Evolutionary conservation across 1,140 invertebrate genomes (phyloP).

Genomic region (Glossosoma conforme): DNA sequence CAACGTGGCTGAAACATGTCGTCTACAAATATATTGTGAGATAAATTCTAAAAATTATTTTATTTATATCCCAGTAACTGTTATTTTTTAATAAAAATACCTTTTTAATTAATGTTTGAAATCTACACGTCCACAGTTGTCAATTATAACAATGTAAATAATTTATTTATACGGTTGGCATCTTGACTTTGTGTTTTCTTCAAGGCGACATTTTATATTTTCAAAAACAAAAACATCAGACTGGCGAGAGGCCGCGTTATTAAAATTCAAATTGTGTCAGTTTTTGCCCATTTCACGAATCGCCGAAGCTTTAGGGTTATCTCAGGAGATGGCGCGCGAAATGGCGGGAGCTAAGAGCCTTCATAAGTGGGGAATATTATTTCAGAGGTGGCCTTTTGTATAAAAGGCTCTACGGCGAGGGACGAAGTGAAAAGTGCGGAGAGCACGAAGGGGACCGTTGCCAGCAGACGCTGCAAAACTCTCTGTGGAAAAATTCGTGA

Average conservation of each 20-base stretch:
- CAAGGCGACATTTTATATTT: too few species aligned
- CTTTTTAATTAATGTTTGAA: too few species aligned
- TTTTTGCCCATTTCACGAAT: not conserved
- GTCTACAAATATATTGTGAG: too few species aligned
- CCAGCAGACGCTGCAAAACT: conserved; percentile 14
- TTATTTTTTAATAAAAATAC: too few species aligned
- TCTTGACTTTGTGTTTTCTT: too few species aligned
- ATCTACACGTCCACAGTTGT: too few species aligned
- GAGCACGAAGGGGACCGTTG: conserved; percentile 13
- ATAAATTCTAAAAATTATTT: too few species aligned
- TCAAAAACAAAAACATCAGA: not conserved
- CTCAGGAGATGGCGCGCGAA: not conserved
- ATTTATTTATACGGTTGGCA: too few species aligned
- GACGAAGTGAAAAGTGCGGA: conserved; percentile 12
- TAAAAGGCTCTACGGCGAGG: conserved; percentile 2
- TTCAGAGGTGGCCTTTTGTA: conserved; percentile 20
- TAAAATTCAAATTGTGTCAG: not conserved
- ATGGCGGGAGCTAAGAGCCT: conserved; percentile 13
- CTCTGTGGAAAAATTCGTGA: too few species aligned
- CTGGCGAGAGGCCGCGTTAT: not conserved
- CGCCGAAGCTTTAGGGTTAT: not conserved
- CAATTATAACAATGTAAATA: too few species aligned
- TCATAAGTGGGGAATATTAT: conserved; percentile 23
- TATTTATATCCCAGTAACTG: too few species aligned
- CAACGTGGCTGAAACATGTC: too few species aligned